Evolutionary conservation across 23 tunicate species (phyloP), one percentile per base, ranked within the genome.

Genomic region (Clavelina lepadiformis): DNA sequence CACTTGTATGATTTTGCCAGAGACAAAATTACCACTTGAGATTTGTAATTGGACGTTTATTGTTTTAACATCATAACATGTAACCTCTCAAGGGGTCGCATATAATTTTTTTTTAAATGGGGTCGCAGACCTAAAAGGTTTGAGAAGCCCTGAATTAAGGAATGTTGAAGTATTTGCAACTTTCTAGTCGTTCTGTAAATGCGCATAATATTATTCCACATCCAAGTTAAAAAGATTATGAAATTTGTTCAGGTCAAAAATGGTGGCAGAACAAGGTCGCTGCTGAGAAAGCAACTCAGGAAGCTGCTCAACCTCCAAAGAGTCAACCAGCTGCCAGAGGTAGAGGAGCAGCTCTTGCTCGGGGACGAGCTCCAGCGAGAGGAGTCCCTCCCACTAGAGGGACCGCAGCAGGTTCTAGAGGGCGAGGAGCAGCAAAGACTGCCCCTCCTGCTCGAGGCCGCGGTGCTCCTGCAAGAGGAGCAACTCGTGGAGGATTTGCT

Each of bases 221-320:
- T n/a, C n/a, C n/a, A n/a, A n/a, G n/a, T n/a, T n/a, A n/a, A n/a
- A n/a, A n/a, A n/a, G n/a, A n/a, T n/a, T n/a, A n/a, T n/a, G n/a
- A n/a, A n/a, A n/a, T 47, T 56, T 53, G 18, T 34, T 7, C 66
- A 87, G 96, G 65, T 38, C 96, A 87, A 58, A 73, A 72, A 73
- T 87, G 96, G 96, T 87, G 87, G 87, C 73, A 72, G 50, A 78
- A 79, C 5, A 70, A 73, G 29, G 55, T 68, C 6, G 82, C 76
- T 30, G 83, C 73, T 28, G 78, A 68, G 57, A 70, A 69, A 52
- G 57, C 76, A 35, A 86, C 78, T 56, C 38, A 44, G 13, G 51
- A 64, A 2, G 41, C 80, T 5, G 13, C 56, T 23, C 56, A 66
- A 57, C 72, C 72, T 20, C 38, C 71, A 8, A 4, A 53, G 13